These are phyloP conservation scores for Phaetusa simplex DNA, from an alignment of 2,113 vertebrate genomes.

Conservation along the genomic window DNA sequence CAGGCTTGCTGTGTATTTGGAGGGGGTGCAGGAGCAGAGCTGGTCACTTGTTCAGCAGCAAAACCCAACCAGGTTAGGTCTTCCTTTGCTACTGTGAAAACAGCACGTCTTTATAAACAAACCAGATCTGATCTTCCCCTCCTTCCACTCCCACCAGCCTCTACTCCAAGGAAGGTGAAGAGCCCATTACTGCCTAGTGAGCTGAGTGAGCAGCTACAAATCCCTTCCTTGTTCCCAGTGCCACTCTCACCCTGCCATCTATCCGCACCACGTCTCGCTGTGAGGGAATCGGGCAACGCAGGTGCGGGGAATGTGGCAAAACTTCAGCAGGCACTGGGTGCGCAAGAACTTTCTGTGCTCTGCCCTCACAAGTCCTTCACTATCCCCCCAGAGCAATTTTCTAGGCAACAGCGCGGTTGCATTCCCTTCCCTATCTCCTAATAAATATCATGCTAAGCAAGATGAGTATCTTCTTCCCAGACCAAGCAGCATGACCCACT, in stretches of 20 bases:
- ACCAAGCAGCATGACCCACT: constrained; percentile 76
- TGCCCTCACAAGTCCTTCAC: constrained; percentile 62
- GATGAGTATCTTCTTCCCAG: constrained; percentile 72
- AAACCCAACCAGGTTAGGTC: neutral
- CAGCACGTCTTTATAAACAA: rapidly evolving
- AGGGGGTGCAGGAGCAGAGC: neutral
- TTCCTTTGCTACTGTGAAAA: neutral
- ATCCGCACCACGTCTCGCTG: rapidly evolving
- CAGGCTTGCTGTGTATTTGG: neutral
- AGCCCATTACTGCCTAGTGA: neutral
- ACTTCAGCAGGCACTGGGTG: neutral
- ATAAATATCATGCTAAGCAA: constrained; percentile 70
- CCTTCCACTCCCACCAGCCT: neutral
- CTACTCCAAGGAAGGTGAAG: neutral
- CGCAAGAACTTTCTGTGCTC: neutral
- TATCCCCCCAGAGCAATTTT: constrained; percentile 55
- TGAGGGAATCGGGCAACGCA: neutral
- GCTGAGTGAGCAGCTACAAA: neutral
- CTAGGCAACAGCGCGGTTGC: constrained; percentile 50
- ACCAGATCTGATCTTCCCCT: neutral
- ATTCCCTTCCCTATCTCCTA: constrained; percentile 66
- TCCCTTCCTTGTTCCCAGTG: neutral
- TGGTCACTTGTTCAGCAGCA: neutral
- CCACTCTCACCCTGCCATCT: neutral
- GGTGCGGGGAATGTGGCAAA: neutral